Percentiles rank a stretch among this genome's conserved stretches.
Evolutionary conservation across 2,888 invertebrate species (phyloP).

Genomic region (Latrodectus elegans): DNA sequence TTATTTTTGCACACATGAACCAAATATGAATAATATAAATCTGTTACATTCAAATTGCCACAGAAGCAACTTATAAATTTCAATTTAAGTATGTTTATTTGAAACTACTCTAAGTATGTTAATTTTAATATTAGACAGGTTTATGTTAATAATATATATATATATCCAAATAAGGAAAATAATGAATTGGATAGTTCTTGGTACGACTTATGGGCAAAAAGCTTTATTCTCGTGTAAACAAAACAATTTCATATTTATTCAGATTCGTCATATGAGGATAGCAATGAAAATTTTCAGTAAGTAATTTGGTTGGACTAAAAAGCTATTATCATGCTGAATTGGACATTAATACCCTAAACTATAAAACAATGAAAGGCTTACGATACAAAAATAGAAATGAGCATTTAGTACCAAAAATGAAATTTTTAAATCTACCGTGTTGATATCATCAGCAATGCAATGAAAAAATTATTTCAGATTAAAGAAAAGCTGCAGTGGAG

Average conservation of each 20-base stretch:
- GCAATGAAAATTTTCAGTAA: slow-evolving; percentile 5
- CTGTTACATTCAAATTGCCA: background rate
- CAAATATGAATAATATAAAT: background rate
- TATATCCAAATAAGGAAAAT: background rate
- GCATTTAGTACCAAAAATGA: background rate
- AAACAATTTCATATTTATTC: slow-evolving; percentile 8
- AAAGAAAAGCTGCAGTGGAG: slow-evolving; percentile 17
- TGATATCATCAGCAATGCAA: slow-evolving; percentile 10
- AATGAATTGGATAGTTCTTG: slow-evolving; percentile 1
- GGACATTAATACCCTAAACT: background rate
- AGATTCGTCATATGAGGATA: background rate
- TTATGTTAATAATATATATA: no score
- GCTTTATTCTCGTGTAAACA: background rate
- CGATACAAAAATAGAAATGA: slow-evolving; percentile 12
- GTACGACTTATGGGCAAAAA: background rate
- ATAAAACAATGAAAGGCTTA: background rate
- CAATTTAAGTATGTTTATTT: background rate
- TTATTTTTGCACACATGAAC: background rate
- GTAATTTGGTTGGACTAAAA: slow-evolving; percentile 5
- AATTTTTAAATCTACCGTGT: slow-evolving; percentile 5
- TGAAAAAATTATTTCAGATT: slow-evolving; percentile 11
- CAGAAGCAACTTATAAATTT: background rate
- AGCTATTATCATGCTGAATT: slow-evolving; percentile 3
- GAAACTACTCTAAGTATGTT: no score
- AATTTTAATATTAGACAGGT: no score